Base-by-base conservation (phyloP, 2,113 vertebrate species). In the Thinocorus orbignyianus region DNA sequence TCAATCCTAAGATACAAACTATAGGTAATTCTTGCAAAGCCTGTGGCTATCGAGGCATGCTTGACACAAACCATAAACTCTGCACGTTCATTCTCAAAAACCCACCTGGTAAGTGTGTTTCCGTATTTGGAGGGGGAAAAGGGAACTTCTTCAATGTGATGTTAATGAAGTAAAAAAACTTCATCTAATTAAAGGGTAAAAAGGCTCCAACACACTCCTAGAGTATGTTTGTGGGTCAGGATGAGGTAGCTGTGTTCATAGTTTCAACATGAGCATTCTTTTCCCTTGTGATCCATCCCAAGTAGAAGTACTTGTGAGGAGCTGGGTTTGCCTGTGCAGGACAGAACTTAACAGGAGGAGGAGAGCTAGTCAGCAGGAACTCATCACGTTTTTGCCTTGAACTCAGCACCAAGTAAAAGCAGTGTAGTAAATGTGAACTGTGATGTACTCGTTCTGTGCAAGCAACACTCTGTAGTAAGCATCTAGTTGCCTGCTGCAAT, bases 1-100 rank as follows among this genome's bases (percentile, higher is more conserved):
- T 99, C 98, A 99, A 99, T 98, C 98, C 99, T 97, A 99, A 98
- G 98, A 99, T 99, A 98, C 99, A 99, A 99, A 99, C 99, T 97
- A 99, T 99, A 97, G 99, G 99, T 96, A 99, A 99, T 95, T 99
- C 99, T 96, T 99, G 99, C 98, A 99, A 99, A 98, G 99, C 99
- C 98, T 99, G 99, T 98, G 99, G 99, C 93, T 98, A 99, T 97
- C 98, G 99, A 88, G 99, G 99, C 98, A 99, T 99, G 99, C 98
- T 99, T 83, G 99, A 99, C 98, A 99, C 99, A 95, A 99, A 99
- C 97, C 99, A 99, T 98, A 99, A 99, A 97, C 99, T 99, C 97
- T 99, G 99, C 98, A 99, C 99, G 10, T 99, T 99, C 98, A 99
- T 99, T 98, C 99, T 99, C 97, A 99, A 99, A 99, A 99, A 99